Conservation (phyloP, 2,113 vertebrate species). For the Nestor notabilis region DNA sequence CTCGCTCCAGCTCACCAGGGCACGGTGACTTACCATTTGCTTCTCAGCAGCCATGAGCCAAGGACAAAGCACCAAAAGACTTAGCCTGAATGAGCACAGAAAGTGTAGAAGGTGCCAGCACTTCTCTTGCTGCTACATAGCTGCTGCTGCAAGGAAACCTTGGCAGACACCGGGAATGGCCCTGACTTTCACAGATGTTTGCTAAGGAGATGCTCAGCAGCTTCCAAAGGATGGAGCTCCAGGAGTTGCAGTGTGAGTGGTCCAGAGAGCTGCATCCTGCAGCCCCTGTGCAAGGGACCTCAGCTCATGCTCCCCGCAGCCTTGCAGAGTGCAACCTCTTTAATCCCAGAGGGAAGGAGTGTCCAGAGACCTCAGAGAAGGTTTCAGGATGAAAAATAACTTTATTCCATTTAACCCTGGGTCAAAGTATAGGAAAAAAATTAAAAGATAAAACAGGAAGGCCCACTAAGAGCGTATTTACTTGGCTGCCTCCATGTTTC, state of each 20-base stretch:
- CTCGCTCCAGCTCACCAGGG: not conserved
- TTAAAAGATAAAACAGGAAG: not conserved
- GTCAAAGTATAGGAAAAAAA: not conserved
- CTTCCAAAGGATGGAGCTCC: not conserved
- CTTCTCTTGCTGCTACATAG: not conserved
- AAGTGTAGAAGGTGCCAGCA: accelerated
- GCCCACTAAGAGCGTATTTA: not conserved
- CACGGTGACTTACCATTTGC: not conserved
- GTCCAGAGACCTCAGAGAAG: not conserved
- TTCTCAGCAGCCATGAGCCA: not conserved
- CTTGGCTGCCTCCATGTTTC: not conserved
- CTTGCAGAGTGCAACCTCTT: not conserved
- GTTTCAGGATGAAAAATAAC: not conserved
- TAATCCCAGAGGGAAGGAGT: not conserved
- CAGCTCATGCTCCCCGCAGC: accelerated
- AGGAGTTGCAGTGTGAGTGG: accelerated
- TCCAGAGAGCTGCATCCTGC: not conserved
- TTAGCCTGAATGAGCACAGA: not conserved
- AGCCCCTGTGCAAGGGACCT: accelerated
- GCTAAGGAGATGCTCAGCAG: not conserved
- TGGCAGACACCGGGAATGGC: not conserved
- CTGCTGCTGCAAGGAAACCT: not conserved
- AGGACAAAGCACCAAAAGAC: not conserved
- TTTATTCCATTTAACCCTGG: not conserved
- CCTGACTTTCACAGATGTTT: not conserved